Evolutionary conservation across 1,140 invertebrate genomes (phyloP).

Genomic region (Cydia strobilella): DNA sequence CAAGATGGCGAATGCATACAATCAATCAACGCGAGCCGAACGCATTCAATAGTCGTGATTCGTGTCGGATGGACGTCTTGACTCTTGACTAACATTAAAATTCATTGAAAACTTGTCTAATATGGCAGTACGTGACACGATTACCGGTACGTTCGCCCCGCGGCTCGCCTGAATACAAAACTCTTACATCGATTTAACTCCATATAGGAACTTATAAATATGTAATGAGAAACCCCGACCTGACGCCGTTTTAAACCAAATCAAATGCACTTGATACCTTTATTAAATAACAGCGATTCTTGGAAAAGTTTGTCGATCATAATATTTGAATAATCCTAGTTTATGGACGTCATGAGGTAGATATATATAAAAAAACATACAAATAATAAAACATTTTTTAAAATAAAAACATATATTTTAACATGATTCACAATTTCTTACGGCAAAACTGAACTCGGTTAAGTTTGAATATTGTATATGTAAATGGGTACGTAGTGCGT

Average conservation of each 20-base stretch:
- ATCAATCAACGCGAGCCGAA: constrained; percentile 45
- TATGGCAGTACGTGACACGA: constrained; percentile 55
- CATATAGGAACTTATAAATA: constrained; percentile 49
- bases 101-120: constrained; percentile 66
- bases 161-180: constrained; percentile 50
- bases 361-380: not conserved
- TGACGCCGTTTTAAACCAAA: constrained; percentile 33
- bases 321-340: constrained; percentile 27
- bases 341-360: not conserved
- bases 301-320: constrained; percentile 17
- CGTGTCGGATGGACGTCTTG: constrained; percentile 25
- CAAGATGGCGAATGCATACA: constrained; percentile 39
- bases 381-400: not conserved
- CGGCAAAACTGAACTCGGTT: not conserved
- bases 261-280: constrained; percentile 34
- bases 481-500: not conserved
- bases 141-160: constrained; percentile 40
- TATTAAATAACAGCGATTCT: constrained; percentile 38
- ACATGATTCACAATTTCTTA: not conserved
- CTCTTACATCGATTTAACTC: constrained; percentile 49
- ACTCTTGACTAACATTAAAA: constrained; percentile 55
- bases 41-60: constrained; percentile 41
- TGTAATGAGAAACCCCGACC: constrained; percentile 36
- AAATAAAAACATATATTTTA: not conserved
- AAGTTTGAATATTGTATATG: not conserved